Evolutionary conservation across 1,140 invertebrate species (phyloP), one percentile per base, ranked within the genome.

Genomic region (Sinonovacula constricta): DNA sequence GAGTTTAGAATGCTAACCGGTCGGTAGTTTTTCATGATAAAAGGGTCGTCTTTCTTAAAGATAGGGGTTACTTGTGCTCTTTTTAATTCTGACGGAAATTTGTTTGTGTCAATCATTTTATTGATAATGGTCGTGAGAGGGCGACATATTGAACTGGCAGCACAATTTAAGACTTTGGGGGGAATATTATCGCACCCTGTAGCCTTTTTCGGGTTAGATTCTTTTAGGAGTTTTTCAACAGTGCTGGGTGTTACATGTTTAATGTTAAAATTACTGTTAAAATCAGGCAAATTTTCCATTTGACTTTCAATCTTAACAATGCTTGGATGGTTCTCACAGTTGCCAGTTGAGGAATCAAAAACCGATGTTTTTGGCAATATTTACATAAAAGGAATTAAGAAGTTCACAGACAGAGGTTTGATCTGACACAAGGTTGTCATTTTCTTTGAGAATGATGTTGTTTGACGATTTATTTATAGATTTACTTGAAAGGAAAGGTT

Each of bases 401-500:
- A 45, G 39, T 10, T 45, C 18, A 45, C 39, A 45, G 18, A 45
- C 39, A 10, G 7, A 7, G 18, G 39, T 45, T 45, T 45, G 7
- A 45, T 45, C 39, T 45, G 39, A 45, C 18, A 45, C 18, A 10
- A 45, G 18, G 7, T 45, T 45, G 7, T 45, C 39, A n/a, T 45
- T 45, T 7, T 45, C 39, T 56, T 62, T 62, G 15, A 62, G 3
- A 33, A 62, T 62, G n/a, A 62, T 62, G 4, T 62, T 3, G n/a
- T n/a, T n/a, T 7, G 18, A 5, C 12, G 12, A n/a, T 63, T 63
- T 63, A 45, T 10, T 14, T 3, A 12, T 24, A 15, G n/a, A 18
- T 63, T 67, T 67, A 49, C 31, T 65, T 15, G 31, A 59, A 1
- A 70, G 18, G 18, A 59, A 70, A 36, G 53, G 68, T 45, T 70